phyloP scores from a whole-genome alignment of 2,888 invertebrate species.

The Flexamia atlantica region DNA sequence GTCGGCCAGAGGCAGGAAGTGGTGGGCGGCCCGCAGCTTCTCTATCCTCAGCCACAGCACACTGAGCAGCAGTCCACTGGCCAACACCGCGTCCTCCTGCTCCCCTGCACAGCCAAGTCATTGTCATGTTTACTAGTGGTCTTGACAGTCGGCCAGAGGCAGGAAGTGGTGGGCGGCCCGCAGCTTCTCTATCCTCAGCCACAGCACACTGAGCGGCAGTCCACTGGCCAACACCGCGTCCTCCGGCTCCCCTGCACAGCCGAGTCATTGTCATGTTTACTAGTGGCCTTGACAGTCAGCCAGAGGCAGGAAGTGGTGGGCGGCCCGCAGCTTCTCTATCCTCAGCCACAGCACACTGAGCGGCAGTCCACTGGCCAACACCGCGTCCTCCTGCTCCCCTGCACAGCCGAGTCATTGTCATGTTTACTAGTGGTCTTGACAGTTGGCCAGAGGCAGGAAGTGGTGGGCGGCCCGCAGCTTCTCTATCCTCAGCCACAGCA shows the following conservation, averaged over 20 bases:
- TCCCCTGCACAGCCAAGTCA: constrained; percentile 77
- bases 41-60: constrained; percentile 88
- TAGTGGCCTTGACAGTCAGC: constrained; percentile 73
- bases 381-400: constrained; percentile 80
- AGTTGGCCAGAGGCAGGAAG: constrained; percentile 80
- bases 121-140: too few relatives aligned
- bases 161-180: constrained; percentile 86
- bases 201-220: constrained; percentile 84
- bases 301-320: constrained; percentile 83
- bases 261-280: too few relatives aligned
- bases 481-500: constrained; percentile 87
- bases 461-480: constrained; percentile 84
- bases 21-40: constrained; percentile 83
- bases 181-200: constrained; percentile 86
- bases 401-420: too few relatives aligned
- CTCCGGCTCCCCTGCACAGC: constrained; percentile 78
- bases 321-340: constrained; percentile 85
- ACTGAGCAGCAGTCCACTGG: constrained; percentile 82
- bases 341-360: constrained; percentile 86
- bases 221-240: constrained; percentile 80
- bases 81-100: constrained; percentile 80
- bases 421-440: too few relatives aligned
- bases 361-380: constrained; percentile 82
- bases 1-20: constrained; percentile 81
- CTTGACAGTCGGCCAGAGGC: constrained; percentile 75